These are phyloP conservation scores for Tragelaphus strepsiceros DNA, from an alignment of 2,113 vertebrate species.

Conservation along the genomic window DNA sequence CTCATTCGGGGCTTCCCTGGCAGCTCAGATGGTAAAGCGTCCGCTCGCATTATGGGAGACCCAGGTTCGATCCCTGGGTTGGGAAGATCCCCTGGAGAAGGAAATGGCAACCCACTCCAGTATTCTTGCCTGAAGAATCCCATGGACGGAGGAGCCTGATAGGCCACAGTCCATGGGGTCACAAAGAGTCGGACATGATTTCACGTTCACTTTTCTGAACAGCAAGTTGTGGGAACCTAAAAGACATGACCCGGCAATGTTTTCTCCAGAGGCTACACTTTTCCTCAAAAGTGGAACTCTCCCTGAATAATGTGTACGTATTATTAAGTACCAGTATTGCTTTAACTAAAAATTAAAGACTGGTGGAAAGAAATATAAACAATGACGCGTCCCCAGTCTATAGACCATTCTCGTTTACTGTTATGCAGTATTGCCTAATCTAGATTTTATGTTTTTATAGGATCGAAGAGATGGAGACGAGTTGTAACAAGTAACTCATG, in stretches of 20 bases:
- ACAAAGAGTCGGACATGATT: too few species aligned
- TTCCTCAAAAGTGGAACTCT: conserved; percentile 2
- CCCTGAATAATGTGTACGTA: background rate
- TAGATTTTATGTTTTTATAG: background rate
- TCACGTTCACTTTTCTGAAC: background rate
- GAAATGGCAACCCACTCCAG: too few species aligned
- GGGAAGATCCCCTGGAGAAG: too few species aligned
- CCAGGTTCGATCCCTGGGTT: fast-evolving
- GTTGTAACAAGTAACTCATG: background rate
- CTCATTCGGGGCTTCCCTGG: background rate
- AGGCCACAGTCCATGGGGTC: too few species aligned
- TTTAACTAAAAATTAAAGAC: conserved; percentile 9
- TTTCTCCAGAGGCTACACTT: background rate
- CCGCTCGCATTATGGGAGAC: fast-evolving
- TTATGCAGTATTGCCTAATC: background rate
- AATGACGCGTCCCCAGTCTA: background rate
- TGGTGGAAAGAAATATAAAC: background rate
- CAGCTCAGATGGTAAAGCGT: too few species aligned
- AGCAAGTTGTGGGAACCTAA: background rate
- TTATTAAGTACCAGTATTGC: background rate
- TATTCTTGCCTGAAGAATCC: too few species aligned
- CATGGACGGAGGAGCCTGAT: too few species aligned
- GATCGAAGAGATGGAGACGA: background rate
- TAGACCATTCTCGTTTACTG: background rate
- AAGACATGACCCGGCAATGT: background rate